Percentiles rank a stretch among this genome's conserved stretches.
Evolutionary conservation across 2,888 invertebrate genomes (phyloP).

Genomic region (Psococerastis gibbosa): DNA sequence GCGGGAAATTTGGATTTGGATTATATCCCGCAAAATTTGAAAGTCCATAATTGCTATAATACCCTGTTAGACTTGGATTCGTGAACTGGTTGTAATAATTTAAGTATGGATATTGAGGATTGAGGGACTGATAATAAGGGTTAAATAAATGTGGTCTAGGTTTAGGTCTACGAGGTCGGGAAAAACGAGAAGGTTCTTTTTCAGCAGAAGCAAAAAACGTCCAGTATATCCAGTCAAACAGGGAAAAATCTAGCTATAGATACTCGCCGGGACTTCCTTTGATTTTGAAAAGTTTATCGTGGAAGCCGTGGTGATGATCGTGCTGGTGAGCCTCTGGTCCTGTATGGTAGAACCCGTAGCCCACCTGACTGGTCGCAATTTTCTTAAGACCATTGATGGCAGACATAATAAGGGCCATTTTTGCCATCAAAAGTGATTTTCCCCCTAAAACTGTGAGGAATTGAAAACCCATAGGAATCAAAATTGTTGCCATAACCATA

Average conservation of each 20-base stretch:
- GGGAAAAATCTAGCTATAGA: not conserved
- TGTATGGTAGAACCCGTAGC: slow-evolving; percentile 8
- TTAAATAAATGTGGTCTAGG: too few species aligned
- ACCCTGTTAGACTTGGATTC: too few species aligned
- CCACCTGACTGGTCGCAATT: slow-evolving; percentile 7
- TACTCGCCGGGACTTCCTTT: not conserved
- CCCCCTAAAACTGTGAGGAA: slow-evolving; percentile 8
- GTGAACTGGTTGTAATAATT: too few species aligned
- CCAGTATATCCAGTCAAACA: not conserved
- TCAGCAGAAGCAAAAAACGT: too few species aligned
- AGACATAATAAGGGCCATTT: slow-evolving; percentile 8
- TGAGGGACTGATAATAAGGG: too few species aligned
- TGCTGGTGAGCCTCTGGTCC: slow-evolving; percentile 3
- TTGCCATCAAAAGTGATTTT: slow-evolving; percentile 8
- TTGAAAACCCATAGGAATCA: slow-evolving; percentile 7
- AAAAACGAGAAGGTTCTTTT: too few species aligned
- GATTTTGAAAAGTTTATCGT: not conserved
- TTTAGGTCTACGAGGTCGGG: too few species aligned
- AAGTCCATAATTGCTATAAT: too few species aligned
- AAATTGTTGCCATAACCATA: slow-evolving; percentile 6
- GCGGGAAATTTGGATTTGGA: too few species aligned
- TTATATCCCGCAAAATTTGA: too few species aligned
- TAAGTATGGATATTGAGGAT: too few species aligned
- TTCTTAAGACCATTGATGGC: slow-evolving; percentile 9
- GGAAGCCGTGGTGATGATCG: not conserved